phyloP scores from a whole-genome alignment of 2,797 vertebrate genomes.

The Eulemur coronatus region DNA sequence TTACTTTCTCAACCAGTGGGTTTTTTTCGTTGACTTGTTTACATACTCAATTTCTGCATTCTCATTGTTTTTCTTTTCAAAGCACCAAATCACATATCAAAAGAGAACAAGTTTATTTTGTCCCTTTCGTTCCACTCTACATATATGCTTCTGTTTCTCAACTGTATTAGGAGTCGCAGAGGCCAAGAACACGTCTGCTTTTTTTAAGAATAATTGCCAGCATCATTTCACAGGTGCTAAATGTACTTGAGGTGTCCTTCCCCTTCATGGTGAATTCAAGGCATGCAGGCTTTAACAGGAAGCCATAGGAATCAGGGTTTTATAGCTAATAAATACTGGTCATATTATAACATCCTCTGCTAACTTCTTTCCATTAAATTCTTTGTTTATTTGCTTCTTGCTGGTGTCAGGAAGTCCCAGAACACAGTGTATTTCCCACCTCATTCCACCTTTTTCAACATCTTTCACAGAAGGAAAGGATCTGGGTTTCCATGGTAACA shows the following conservation, averaged over 20 bases:
- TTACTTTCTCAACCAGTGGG: background rate
- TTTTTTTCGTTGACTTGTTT: background rate
- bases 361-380: slow-evolving; percentile 24
- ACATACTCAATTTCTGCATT: background rate
- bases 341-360: background rate
- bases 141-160: background rate
- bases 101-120: background rate
- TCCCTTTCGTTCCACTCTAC: background rate
- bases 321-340: background rate
- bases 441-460: slow-evolving; percentile 52
- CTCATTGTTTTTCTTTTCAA: slow-evolving; percentile 26
- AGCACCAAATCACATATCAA: background rate
- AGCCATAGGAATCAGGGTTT: background rate
- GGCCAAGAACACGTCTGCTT: background rate
- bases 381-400: background rate
- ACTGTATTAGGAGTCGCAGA: background rate
- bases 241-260: background rate
- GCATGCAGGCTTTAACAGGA: background rate
- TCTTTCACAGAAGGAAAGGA: slow-evolving; percentile 48
- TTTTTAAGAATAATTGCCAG: background rate
- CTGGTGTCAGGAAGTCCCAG: background rate
- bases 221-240: background rate
- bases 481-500: slow-evolving; percentile 74
- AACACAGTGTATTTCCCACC: slow-evolving; percentile 26
- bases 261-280: background rate